Conservation (phyloP, 2,113 vertebrate genomes). For the Lutjanus erythropterus region DNA sequence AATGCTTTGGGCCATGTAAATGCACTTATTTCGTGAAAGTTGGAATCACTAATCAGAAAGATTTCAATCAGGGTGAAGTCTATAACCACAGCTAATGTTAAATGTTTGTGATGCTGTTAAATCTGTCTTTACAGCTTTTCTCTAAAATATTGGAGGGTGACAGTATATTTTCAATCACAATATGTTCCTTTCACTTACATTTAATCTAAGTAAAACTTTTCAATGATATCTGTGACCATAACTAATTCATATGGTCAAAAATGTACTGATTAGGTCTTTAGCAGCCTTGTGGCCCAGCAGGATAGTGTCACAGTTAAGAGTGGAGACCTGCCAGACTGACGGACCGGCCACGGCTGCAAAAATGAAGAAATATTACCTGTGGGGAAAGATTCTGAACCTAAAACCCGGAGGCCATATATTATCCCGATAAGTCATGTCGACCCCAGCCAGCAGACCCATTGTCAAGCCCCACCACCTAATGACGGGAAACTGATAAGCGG, state of each 20-base stretch:
- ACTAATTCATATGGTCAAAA: conserved; percentile 26
- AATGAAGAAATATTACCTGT: conserved; percentile 78
- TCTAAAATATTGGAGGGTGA: too few relatives aligned
- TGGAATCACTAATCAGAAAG: too few relatives aligned
- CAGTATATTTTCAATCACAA: not conserved
- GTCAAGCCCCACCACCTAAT: conserved; percentile 76
- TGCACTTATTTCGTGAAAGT: too few relatives aligned
- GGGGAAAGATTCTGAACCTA: conserved; percentile 51
- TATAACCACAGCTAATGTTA: too few relatives aligned
- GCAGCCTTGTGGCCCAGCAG: not conserved
- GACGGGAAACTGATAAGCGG: conserved; percentile 82
- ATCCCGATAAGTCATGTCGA: conserved; percentile 78
- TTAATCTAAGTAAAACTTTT: conserved; percentile 3
- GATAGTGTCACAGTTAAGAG: conserved; percentile 33
- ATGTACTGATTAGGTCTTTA: conserved; percentile 45
- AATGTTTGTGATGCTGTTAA: not conserved
- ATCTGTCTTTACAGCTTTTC: not conserved
- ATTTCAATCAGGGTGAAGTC: too few relatives aligned
- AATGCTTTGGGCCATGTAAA: too few relatives aligned
- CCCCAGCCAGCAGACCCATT: conserved; percentile 63
- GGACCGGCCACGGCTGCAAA: conserved; percentile 30
- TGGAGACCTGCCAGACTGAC: conserved; percentile 37
- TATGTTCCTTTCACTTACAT: not conserved
- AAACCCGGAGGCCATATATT: conserved; percentile 74
- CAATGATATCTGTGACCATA: conserved; percentile 16